Base-by-base conservation (phyloP, 1,140 invertebrate genomes). In the Drosophila asahinai region DNA sequence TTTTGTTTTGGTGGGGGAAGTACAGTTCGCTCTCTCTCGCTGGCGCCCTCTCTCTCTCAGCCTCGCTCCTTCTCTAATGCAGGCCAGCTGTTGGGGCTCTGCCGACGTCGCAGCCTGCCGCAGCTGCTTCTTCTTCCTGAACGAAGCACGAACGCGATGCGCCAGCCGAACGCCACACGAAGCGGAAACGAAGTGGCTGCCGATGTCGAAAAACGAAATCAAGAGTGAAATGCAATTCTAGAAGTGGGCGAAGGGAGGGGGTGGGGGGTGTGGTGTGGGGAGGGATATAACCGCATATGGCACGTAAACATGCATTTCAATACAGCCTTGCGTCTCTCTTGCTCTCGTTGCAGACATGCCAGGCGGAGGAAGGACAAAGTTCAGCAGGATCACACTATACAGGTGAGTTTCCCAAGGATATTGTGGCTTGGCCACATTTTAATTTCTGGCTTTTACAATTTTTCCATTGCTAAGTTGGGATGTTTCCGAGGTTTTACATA, bases 181-280 rank as follows among this genome's bases (percentile, higher is more conserved):
- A 66, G 63, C 30, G 25, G 15, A 47, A 25, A 62, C 65, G 65
- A 68, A 65, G 25, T 36, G 30, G 1, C 15, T 5, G 33, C 45
- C 66, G 66, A 73, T 58, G 72, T 55, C 36, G 36, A 64, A 84
- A 89, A 87, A 83, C 84, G 83, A 87, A 89, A 89, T 72, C 78
- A 89, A 89, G 84, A 89, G 84, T 89, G 84, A 89, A 89, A 89
- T 89, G 84, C 83, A 84, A 59, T 76, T 76, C 72, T 65, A 66
- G 62, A 60, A 64, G 17, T 15, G 30, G 12, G 15, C 42, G 11
- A 45, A 33, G 12, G 11, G 27, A 5, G 36, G 15, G 43, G 11
- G 1, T 5, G 22, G 25, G 11, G 2, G 7, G 38, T 1, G 19
- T 0, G 25, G 1, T 5, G 1, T 11, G 22, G 60, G 25, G 7